Conservation (phyloP, 2,888 invertebrate genomes). For the Hydraecia micacea region DNA sequence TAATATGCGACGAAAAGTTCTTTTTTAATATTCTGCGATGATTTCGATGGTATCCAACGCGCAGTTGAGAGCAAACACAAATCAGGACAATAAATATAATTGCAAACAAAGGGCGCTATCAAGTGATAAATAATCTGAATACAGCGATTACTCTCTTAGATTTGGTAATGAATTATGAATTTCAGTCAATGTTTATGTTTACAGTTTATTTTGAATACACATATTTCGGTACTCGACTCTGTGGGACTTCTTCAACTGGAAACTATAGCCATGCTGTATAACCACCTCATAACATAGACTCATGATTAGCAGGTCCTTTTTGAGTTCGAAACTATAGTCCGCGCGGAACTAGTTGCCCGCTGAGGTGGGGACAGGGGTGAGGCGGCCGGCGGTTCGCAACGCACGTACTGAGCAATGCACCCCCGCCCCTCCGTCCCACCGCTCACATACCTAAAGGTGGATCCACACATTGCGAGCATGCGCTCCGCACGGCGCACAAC, state of each 20-base stretch:
- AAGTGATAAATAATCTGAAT: not conserved
- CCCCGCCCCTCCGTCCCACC: no score
- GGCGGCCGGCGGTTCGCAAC: no score
- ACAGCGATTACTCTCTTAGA: not conserved
- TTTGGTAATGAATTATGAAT: not conserved
- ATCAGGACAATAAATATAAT: constrained; percentile 1
- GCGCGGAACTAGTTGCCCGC: no score
- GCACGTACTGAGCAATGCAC: no score
- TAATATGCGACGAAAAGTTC: not conserved
- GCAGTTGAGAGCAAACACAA: not conserved
- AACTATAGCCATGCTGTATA: not conserved
- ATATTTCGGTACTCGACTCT: not conserved
- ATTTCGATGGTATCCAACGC: not conserved
- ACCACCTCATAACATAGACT: no score
- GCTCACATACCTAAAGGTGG: no score
- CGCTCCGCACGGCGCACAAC: no score
- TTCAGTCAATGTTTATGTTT: constrained; percentile 13
- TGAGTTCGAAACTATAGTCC: no score
- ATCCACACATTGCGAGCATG: no score
- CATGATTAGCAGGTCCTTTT: no score
- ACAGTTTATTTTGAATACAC: constrained; percentile 6
- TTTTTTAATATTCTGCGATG: not conserved
- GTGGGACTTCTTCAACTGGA: constrained; percentile 1
- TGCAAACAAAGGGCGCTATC: constrained; percentile 11
- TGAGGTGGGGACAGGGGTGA: no score